A percentile compares a stretch with the other conserved stretches of the same genome.
phyloP scores from a whole-genome alignment of 2,797 vertebrate genomes.

The Graptemys geographica region DNA sequence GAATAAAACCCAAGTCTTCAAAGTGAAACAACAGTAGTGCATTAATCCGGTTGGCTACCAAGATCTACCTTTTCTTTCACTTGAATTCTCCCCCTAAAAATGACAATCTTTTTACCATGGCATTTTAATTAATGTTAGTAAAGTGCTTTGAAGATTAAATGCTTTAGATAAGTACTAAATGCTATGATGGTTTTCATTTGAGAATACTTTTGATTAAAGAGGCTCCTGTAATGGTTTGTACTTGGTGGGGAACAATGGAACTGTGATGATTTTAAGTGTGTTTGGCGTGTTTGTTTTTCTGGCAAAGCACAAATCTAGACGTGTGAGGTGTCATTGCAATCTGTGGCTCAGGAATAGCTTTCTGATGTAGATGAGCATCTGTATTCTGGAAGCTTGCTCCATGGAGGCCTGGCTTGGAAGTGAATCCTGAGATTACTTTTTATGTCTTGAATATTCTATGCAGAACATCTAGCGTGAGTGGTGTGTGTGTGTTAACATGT shows the following conservation, averaged over 20 bases:
- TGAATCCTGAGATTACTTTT: neutral
- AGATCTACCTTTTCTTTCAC: neutral
- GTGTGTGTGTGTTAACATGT: neutral
- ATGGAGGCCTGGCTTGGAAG: neutral
- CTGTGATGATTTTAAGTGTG: conserved; percentile 32
- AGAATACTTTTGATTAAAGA: conserved; percentile 44
- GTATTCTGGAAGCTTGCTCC: conserved; percentile 2
- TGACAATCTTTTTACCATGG: neutral
- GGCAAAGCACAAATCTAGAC: neutral
- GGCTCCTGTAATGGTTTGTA: conserved; percentile 38
- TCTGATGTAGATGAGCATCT: neutral
- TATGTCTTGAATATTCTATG: conserved; percentile 20
- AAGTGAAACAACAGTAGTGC: neutral
- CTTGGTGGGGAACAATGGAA: conserved; percentile 18
- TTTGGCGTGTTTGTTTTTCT: conserved; percentile 16
- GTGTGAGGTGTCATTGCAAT: neutral
- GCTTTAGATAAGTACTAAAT: conserved; percentile 44
- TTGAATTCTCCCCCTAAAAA: neutral
- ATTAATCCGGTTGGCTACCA: neutral
- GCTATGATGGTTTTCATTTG: conserved; percentile 46
- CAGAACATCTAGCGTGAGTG: neutral
- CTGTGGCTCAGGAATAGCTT: neutral
- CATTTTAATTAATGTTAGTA: conserved; percentile 29
- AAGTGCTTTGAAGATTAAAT: conserved; percentile 51
- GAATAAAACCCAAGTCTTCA: neutral